Conservation (phyloP, 2,797 vertebrate genomes). For the Delichon dasypus region DNA sequence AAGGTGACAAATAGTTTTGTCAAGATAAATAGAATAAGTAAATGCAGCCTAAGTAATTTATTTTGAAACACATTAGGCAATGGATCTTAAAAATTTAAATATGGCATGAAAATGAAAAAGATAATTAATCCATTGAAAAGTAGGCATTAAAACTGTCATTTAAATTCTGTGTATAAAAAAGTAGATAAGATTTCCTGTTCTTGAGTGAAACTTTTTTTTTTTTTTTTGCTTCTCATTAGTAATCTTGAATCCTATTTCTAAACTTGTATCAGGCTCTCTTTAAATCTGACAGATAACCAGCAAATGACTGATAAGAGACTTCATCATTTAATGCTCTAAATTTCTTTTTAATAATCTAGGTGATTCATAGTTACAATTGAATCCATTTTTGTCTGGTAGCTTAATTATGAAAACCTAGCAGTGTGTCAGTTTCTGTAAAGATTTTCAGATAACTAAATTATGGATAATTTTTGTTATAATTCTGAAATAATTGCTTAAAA, state of each 20-base stretch:
- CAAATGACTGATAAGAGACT: slow-evolving; percentile 15
- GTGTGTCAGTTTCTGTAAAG: slow-evolving; percentile 1
- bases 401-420: slow-evolving; percentile 29
- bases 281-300: slow-evolving; percentile 25
- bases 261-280: slow-evolving; percentile 2
- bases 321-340: slow-evolving; percentile 27
- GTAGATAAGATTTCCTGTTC: neutral
- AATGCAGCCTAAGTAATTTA: neutral
- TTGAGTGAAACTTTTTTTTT: neutral
- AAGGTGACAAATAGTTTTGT: neutral
- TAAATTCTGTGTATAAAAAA: neutral
- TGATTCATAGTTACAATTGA: slow-evolving; percentile 27
- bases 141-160: neutral
- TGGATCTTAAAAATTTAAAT: neutral
- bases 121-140: slow-evolving; percentile 7
- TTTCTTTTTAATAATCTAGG: slow-evolving; percentile 30
- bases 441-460: slow-evolving; percentile 27
- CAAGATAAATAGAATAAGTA: neutral
- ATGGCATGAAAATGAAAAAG: neutral
- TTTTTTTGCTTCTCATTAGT: neutral
- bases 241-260: slow-evolving; percentile 12
- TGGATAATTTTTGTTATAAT: slow-evolving; percentile 11
- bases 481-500: slow-evolving; percentile 30
- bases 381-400: neutral
- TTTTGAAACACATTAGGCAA: neutral